Evolutionary conservation across 1,140 invertebrate species (phyloP).

Genomic region (Rhopalosiphum padi): DNA sequence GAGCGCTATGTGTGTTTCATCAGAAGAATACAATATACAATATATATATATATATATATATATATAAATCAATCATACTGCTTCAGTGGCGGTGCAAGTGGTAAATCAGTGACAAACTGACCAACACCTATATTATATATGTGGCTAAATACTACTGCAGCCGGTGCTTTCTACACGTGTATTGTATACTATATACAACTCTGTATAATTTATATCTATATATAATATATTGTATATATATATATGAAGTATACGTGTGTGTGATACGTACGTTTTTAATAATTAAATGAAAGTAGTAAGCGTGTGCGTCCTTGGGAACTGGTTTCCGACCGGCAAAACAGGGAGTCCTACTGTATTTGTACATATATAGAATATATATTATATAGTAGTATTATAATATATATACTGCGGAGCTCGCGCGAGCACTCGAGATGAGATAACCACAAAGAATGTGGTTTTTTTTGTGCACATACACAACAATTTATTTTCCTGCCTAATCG

Average conservation of each 20-base stretch:
- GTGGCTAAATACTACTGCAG: background rate
- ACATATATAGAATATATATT: background rate
- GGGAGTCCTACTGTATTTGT: conserved; percentile 43
- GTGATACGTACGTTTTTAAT: conserved; percentile 28
- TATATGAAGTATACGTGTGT: background rate
- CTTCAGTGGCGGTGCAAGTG: background rate
- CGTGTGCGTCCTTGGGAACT: conserved; percentile 51
- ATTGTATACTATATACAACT: background rate
- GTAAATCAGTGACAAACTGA: conserved; percentile 8
- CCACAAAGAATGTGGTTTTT: conserved; percentile 52
- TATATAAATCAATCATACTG: background rate
- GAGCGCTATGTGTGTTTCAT: background rate
- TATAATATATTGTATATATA: background rate
- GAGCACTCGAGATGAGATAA: conserved; percentile 53
- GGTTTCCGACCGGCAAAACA: conserved; percentile 42
- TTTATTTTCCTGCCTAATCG: conserved; percentile 46
- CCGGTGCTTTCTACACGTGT: background rate
- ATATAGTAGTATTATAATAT: conserved; percentile 17
- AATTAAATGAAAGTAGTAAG: conserved; percentile 57
- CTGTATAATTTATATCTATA: background rate
- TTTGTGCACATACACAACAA: conserved; percentile 25
- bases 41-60: background rate
- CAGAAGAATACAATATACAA: background rate
- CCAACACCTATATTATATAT: background rate
- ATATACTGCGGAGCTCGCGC: background rate